A percentile compares a stretch with the other conserved stretches of the same genome.
These are phyloP conservation scores for Cyprinodon brontotheroides DNA, from an alignment of 2,113 vertebrate genomes.

Conservation along the genomic window DNA sequence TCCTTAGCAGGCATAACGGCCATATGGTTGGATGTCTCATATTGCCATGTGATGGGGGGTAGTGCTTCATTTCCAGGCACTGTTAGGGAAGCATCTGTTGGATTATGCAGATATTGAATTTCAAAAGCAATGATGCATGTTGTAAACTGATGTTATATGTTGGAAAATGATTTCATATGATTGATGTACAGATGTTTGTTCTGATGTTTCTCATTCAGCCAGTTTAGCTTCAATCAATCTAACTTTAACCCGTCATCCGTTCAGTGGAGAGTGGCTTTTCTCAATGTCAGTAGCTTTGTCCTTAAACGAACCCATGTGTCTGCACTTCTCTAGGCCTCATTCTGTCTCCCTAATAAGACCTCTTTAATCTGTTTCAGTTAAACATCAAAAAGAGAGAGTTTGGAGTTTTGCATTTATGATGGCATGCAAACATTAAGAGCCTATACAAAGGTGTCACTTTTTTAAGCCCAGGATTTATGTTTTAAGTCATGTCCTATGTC, in stretches of 20 bases:
- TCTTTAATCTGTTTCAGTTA: slow-evolving; percentile 26
- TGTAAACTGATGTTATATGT: slow-evolving; percentile 36
- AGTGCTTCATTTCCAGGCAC: slow-evolving; percentile 54
- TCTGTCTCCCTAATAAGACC: slow-evolving; percentile 17
- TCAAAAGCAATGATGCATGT: slow-evolving; percentile 53
- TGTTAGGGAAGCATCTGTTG: slow-evolving; percentile 65
- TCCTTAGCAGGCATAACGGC: slow-evolving; percentile 52
- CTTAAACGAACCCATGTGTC: slow-evolving; percentile 11
- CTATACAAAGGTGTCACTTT: not conserved
- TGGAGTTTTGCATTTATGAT: slow-evolving; percentile 13
- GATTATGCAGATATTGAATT: slow-evolving; percentile 49
- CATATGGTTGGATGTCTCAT: slow-evolving; percentile 67
- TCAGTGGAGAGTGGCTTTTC: not conserved
- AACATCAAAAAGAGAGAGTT: slow-evolving; percentile 32
- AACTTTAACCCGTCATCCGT: not conserved
- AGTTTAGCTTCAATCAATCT: slow-evolving; percentile 18
- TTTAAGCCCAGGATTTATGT: not conserved
- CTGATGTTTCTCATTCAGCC: slow-evolving; percentile 14
- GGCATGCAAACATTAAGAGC: not conserved
- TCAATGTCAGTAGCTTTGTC: slow-evolving; percentile 41
- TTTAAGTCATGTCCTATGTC: not conserved
- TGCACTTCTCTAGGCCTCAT: not conserved
- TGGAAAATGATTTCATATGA: slow-evolving; percentile 25
- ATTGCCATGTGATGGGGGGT: slow-evolving; percentile 54
- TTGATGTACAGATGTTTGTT: slow-evolving; percentile 45